Evolutionary conservation across 2,113 vertebrate species (phyloP).

Genomic region (Centropristis striata): DNA sequence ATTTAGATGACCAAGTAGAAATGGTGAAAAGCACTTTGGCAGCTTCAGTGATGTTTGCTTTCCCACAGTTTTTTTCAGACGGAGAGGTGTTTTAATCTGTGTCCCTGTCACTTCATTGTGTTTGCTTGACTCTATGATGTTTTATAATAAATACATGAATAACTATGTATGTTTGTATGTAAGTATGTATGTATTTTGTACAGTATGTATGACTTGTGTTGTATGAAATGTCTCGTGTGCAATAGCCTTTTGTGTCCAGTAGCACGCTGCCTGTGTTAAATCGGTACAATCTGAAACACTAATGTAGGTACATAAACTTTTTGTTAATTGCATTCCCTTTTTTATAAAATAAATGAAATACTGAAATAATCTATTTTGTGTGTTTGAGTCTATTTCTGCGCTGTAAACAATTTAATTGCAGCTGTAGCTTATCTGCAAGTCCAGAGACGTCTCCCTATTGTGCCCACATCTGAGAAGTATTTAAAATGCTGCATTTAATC

Average conservation of each 20-base stretch:
- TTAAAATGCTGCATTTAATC: constrained; percentile 52
- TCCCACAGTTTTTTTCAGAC: constrained; percentile 49
- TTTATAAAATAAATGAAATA: constrained; percentile 83
- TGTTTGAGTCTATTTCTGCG: constrained; percentile 20
- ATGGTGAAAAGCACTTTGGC: constrained; percentile 87
- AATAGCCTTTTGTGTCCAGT: constrained; percentile 87
- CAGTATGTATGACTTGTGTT: constrained; percentile 80
- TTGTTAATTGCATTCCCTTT: constrained; percentile 82
- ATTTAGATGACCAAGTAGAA: constrained; percentile 70
- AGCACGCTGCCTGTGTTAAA: constrained; percentile 87
- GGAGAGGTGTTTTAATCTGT: constrained; percentile 64
- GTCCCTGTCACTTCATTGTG: constrained; percentile 70
- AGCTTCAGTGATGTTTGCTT: constrained; percentile 80
- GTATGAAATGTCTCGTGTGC: constrained; percentile 86
- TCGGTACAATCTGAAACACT: constrained; percentile 89
- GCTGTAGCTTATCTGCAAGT: constrained; percentile 46
- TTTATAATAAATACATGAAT: constrained; percentile 70
- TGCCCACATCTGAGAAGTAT: constrained; percentile 48
- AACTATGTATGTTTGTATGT: constrained; percentile 80
- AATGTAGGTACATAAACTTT: constrained; percentile 87
- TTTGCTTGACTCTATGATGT: constrained; percentile 70
- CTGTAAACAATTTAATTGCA: constrained; percentile 4
- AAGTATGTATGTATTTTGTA: constrained; percentile 81
- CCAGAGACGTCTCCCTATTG: constrained; percentile 49
- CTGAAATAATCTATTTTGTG: constrained; percentile 44